These are phyloP conservation scores for Pseudorectes ferrugineus DNA, from an alignment of 2,113 vertebrate genomes.

Conservation along the genomic window DNA sequence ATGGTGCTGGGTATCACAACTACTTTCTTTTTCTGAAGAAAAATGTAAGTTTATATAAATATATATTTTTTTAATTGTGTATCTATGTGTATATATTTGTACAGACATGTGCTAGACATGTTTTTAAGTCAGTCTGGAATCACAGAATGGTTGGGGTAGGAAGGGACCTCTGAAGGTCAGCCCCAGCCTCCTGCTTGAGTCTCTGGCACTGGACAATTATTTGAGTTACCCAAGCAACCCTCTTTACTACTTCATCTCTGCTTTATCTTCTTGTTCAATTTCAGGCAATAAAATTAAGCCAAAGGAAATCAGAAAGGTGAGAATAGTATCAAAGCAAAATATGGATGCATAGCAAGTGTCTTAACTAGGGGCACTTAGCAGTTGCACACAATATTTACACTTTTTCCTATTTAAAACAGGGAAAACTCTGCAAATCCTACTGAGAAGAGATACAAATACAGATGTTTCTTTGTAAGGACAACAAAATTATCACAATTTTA, in stretches of 20 bases:
- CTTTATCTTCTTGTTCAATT: background rate
- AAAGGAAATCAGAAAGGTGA: background rate
- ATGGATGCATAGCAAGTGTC: background rate
- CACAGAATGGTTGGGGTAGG: background rate
- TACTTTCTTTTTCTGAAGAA: background rate
- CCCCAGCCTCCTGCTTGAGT: background rate
- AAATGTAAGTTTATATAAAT: background rate
- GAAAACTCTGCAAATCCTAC: background rate
- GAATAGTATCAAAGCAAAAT: background rate
- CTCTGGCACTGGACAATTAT: background rate
- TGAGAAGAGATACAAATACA: background rate
- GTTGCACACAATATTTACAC: background rate
- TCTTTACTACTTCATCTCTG: background rate
- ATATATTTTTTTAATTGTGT: background rate
- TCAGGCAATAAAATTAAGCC: background rate
- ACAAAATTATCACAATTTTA: background rate
- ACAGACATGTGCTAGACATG: fast-evolving
- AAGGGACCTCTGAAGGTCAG: background rate
- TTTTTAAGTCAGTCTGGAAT: background rate
- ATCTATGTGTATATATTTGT: background rate
- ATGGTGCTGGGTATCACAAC: background rate
- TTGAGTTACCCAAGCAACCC: background rate
- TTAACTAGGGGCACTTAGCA: background rate
- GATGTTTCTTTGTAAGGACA: background rate
- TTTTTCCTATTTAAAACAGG: background rate